Evolutionary conservation across 2,113 vertebrate species (phyloP).

Genomic region (Rhinoptilus africanus): DNA sequence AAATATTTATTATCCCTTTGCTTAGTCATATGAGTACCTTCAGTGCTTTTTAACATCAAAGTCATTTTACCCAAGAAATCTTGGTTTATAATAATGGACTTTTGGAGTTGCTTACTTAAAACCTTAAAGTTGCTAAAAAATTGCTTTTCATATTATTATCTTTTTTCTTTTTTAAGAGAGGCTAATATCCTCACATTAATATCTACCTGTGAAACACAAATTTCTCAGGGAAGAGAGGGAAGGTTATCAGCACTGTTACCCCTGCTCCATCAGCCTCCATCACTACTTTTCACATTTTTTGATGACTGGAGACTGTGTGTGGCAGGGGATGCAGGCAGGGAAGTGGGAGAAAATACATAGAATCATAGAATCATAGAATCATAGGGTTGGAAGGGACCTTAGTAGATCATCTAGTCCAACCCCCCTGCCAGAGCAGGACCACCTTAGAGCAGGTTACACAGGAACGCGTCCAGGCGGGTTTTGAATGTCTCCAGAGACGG

Average conservation of each 20-base stretch:
- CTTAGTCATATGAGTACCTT: background rate
- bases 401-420: too few species aligned
- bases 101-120: background rate
- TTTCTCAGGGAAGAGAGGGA: background rate
- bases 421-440: too few species aligned
- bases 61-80: background rate
- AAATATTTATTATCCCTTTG: background rate
- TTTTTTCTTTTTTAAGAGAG: background rate
- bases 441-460: too few species aligned
- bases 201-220: background rate
- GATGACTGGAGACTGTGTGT: background rate
- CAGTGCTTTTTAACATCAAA: background rate
- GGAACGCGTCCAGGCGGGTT: too few species aligned
- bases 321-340: background rate
- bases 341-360: background rate
- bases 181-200: background rate
- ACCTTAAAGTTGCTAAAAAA: background rate
- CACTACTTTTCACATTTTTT: background rate
- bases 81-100: background rate
- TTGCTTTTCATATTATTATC: background rate
- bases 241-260: background rate
- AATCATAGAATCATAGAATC: too few species aligned
- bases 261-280: background rate
- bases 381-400: too few species aligned
- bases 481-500: too few species aligned